Base-by-base conservation (phyloP, 2,113 vertebrate genomes). In the Sylvilagus bachmani region DNA sequence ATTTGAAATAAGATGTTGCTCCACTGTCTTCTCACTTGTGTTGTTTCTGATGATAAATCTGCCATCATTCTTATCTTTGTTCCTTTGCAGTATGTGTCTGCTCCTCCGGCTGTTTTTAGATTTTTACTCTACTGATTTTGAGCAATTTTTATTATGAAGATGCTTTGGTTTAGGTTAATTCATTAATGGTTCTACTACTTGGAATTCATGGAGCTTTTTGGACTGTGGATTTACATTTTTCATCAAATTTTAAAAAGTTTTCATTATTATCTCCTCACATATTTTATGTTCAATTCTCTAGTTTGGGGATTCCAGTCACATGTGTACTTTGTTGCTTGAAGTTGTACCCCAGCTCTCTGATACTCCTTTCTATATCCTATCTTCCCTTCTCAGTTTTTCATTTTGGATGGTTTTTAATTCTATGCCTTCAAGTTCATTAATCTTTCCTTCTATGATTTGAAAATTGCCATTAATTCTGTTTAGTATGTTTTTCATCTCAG, bases 371-470 rank as follows among this genome's bases (percentile, higher is more conserved):
- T 58, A 51, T 36, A 61, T 82, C 61, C 62, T 8, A 6, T 10
- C 49, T 9, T 61, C 27, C 58, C 16, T 58, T 16, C 19, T 61
- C 24, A 55, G 3, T 64, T 88, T 86, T 49, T 16, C 36, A n/a
- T 62, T 75, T 83, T 64, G 13, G 22, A 22, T 55, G 29, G 17
- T 17, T 66, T 69, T 66, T 81, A 62, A 22, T 77, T 17, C 25
- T 85, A 1, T 75, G 10, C 11, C 11, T 61, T 89, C 24, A 53
- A n/a, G 10, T 70, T 89, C 38, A 25, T 24, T 82, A 24, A n/a
- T 31, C 77, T 85, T 80, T 96, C 49, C 73, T 44, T 93, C 27
- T 82, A 7, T 24, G 36, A n/a, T 62, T 29, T 74, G 67, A 74
- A 64, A 94, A 13, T 12, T 64, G 25, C 12, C 62, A 31, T 75